Evolutionary conservation across 2,113 vertebrate genomes (phyloP), one percentile per base, ranked within the genome.

Genomic region (Crotalus tigris): DNA sequence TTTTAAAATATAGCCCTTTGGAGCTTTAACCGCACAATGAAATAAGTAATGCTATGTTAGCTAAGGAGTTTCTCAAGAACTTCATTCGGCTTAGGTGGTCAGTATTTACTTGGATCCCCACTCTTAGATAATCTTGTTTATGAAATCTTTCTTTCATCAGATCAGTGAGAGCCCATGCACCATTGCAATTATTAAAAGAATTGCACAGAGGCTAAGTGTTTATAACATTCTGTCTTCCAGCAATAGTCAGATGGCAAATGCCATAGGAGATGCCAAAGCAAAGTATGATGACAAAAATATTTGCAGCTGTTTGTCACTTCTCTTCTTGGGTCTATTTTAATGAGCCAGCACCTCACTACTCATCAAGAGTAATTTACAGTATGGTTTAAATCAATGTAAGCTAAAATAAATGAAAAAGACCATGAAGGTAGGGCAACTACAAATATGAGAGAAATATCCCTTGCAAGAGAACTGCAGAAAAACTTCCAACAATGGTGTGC

Each of bases 21-120:
- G 1, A 1, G 0, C 0, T 19, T n/a, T 0, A 13, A 44, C 4
- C 24, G 10, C n/a, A 46, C 9, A 39, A n/a, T n/a, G 53, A 12
- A 57, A 39, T 1, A 1, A 29, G 29, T 53, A 1, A 24, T 53
- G 86, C 2, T 85, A 53, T 29, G 5, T 51, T 33, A 54, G n/a
- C 3, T 61, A 0, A 33, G 10, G 53, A 46, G 24, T 91, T 12
- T 88, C 54, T 2, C 10, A 4, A 0, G 29, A 53, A 10, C 2
- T 0, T 3, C 24, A 23, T 90, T 33, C 11, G 61, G 5, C 69
- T 0, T 49, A 6, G 0, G 11, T 6, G 86, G 4, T 44, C 93
- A 89, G 5, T 88, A 33, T 58, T 89, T 58, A 58, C 57, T 44
- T 90, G 1, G 57, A 64, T 17, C 49, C 51, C 29, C 15, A 87